phyloP scores from a whole-genome alignment of 2,797 vertebrate genomes.

The Serranus cabrilla region DNA sequence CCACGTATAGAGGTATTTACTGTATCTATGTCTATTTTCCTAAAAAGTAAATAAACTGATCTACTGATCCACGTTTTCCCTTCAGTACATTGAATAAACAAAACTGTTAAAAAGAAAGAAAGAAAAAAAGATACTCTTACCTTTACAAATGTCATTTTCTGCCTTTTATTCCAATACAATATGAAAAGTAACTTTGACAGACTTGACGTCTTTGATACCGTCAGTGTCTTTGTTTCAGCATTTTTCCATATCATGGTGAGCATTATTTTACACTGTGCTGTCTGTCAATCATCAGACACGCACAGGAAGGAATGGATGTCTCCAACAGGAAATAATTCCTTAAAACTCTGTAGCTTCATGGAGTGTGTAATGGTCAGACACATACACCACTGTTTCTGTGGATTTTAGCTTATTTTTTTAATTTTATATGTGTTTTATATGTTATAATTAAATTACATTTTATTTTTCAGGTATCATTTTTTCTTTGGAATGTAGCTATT shows the following conservation, averaged over 20 bases:
- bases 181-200: not conserved
- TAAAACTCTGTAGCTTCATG: not conserved
- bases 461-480: no score
- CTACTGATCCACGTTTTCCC: no score
- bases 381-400: not conserved
- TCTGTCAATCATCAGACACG: conserved; percentile 15
- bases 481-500: no score
- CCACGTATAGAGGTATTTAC: no score
- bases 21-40: no score
- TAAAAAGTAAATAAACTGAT: no score
- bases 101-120: no score
- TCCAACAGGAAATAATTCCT: conserved; percentile 20
- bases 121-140: not conserved
- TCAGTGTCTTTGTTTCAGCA: not conserved
- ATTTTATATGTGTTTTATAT: no score
- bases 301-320: conserved; percentile 14
- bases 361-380: not conserved
- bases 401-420: not conserved
- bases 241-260: not conserved
- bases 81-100: no score
- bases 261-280: conserved; percentile 2
- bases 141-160: not conserved
- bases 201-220: not conserved
- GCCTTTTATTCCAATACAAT: not conserved
- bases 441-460: no score